These are phyloP conservation scores for Eptatretus atami DNA, from an alignment of 2,797 vertebrate genomes.

Conservation along the genomic window DNA sequence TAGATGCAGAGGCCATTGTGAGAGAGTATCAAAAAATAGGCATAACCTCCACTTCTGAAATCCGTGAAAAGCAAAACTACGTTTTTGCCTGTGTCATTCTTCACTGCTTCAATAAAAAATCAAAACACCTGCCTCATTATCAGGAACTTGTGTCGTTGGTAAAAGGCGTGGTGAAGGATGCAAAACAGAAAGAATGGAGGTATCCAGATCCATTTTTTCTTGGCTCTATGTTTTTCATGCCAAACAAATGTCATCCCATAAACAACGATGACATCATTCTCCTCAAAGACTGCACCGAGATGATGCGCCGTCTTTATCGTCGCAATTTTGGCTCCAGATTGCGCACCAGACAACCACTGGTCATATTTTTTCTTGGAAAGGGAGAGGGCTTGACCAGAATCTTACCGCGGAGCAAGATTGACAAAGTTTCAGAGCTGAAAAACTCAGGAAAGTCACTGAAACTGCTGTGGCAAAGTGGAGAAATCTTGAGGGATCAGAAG, in stretches of 20 bases:
- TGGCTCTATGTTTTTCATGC: slow-evolving; percentile 25
- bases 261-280: slow-evolving; percentile 13
- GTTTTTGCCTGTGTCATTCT: slow-evolving; percentile 20
- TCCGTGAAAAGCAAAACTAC: slow-evolving; percentile 19
- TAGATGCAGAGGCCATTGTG: slow-evolving; percentile 15
- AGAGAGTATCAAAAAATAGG: slow-evolving; percentile 15
- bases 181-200: slow-evolving; percentile 9
- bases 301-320: slow-evolving; percentile 14
- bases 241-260: slow-evolving; percentile 11
- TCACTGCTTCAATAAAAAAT: slow-evolving; percentile 14
- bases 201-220: slow-evolving; percentile 23
- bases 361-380: slow-evolving; percentile 20
- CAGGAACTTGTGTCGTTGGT: slow-evolving; percentile 13
- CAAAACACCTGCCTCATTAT: slow-evolving; percentile 8
- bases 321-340: slow-evolving; percentile 11
- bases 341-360: slow-evolving; percentile 15
- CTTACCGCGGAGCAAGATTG: slow-evolving; percentile 21
- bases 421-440: slow-evolving; percentile 13
- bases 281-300: slow-evolving; percentile 13
- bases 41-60: slow-evolving; percentile 9
- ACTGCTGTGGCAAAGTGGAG: slow-evolving; percentile 17
- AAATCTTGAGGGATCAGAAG: slow-evolving; percentile 19
- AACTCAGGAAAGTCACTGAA: slow-evolving; percentile 10
- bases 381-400: slow-evolving; percentile 14
- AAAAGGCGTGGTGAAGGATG: slow-evolving; percentile 12